Base-by-base conservation (phyloP, 2,797 vertebrate genomes). In the Sebastes matsubarae region DNA sequence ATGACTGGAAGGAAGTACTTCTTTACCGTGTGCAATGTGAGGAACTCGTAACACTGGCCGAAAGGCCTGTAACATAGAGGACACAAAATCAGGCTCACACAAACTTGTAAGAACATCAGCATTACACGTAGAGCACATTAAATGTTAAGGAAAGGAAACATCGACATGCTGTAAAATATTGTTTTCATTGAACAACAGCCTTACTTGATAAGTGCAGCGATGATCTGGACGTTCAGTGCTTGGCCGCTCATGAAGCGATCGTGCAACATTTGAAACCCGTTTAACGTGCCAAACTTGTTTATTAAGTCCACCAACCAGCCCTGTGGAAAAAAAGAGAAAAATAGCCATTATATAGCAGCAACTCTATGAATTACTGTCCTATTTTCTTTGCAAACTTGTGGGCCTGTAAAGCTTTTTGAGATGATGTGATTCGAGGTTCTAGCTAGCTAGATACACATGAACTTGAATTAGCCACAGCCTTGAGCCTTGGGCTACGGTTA, bases 191-290 rank as follows among this genome's bases (percentile, higher is more conserved):
- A 63, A 67, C 8, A 24, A 12, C 6, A 29, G 69, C 81, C 97
- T 97, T 94, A 99, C 99, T 99, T 99, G 95, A 99, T 99, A 96
- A 99, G 99, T 93, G 99, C 99, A 96, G 98, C 98, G 90, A 99
- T 99, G 95, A 99, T 99, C 95, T 99, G 98, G 95, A 99, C 99
- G 92, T 99, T 99, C 95, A 99, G 95, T 92, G 98, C 98, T 94
- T 99, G 98, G 93, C 98, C 97, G 88, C 96, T 99, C 97, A 98
- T 97, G 95, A 99, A 99, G 93, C 98, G 97, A 97, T 99, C 99
- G 81, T 99, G 98, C 93, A 99, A 96, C 95, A 97, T 98, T 96
- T 99, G 99, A 97, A 99, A 99, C 95, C 99, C 99, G 95, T 98
- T 99, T 97, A 99, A 97, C 68, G 97, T 97, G 96, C 99, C 99